Base-by-base conservation (phyloP, 2,797 vertebrate genomes). In the Alectoris magna region DNA sequence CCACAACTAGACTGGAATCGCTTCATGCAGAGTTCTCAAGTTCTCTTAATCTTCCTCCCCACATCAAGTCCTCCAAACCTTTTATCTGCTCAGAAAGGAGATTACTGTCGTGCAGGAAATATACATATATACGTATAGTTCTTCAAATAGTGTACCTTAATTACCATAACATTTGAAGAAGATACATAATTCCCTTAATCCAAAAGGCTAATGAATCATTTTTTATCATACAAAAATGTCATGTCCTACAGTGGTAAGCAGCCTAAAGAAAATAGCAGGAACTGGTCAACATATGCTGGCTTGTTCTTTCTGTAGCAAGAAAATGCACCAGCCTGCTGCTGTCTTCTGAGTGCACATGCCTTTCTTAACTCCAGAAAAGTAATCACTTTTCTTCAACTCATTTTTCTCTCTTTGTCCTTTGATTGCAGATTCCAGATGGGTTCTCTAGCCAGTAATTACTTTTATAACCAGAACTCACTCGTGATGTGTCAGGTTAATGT, bases 371-470 rank as follows among this genome's bases (percentile, higher is more conserved):
- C 97, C 11, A 26, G 82, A 95, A 88, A 82, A 96, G 88, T 95
- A 97, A 97, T 97, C 94, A 91, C 68, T 90, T 96, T 94, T 96
- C 85, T 92, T 93, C 51, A 0, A 71, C 78, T 91, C 11, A 36
- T 95, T 96, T 93, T 93, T 97, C 89, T 95, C 84, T 84, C 71
- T 94, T 75, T 95, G 88, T 95, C 96, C 93, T 91, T 95, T 97
- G 96, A 96, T 96, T 94, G 92, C 93, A 87, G 89, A 97, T 97
- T 97, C 95, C 96, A 97, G 97, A 97, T 97, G 95, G 95, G 95
- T 97, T 97, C 23, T 34, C 94, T 97, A 97, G 96, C 93, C 97
- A 94, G 96, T 98, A 98, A 98, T 98, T 97, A 97, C 97, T 96
- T 96, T 92, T 97, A 92, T 96, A 97, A 97, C 96, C 95, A 95